A percentile compares a stretch with the other conserved stretches of the same genome.
These are phyloP conservation scores for Gryon sp. DNA, from an alignment of 1,140 invertebrate genomes.

Conservation along the genomic window DNA sequence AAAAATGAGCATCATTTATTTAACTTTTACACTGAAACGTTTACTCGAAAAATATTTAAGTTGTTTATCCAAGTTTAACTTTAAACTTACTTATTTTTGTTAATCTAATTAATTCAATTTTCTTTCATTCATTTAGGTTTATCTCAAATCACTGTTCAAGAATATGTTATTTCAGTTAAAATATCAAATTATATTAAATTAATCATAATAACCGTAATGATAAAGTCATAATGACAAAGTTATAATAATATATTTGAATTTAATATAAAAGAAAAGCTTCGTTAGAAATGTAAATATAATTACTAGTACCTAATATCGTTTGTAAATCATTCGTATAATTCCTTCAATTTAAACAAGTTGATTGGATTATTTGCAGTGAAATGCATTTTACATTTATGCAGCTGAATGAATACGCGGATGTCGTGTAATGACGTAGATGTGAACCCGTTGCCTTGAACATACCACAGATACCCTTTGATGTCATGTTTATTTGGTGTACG, in stretches of 20 bases:
- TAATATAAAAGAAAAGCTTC: background rate
- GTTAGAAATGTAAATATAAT: slow-evolving; percentile 3
- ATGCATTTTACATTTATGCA: slow-evolving; percentile 58
- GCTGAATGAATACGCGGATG: slow-evolving; percentile 55
- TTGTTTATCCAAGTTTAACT: no score
- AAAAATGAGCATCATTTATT: slow-evolving; percentile 49
- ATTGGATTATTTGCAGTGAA: slow-evolving; percentile 45
- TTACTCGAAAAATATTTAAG: no score
- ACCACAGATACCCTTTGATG: slow-evolving; percentile 64
- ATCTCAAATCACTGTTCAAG: no score
- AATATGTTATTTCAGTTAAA: no score
- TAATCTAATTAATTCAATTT: no score
- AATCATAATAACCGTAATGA: no score
- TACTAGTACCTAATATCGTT: slow-evolving; percentile 10
- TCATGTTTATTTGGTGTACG: slow-evolving; percentile 63
- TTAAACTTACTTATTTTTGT: no score
- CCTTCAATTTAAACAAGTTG: slow-evolving; percentile 37
- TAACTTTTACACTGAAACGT: slow-evolving; percentile 43
- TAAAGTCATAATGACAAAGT: no score
- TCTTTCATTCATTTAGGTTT: no score
- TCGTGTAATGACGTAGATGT: slow-evolving; percentile 62
- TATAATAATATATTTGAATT: background rate
- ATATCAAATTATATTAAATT: no score
- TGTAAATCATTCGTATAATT: slow-evolving; percentile 13
- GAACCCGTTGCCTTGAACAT: slow-evolving; percentile 61